These are phyloP conservation scores for Stichopus horrens DNA, from an alignment of 53 echinoderm and acorn worm genomes.

Conservation along the genomic window DNA sequence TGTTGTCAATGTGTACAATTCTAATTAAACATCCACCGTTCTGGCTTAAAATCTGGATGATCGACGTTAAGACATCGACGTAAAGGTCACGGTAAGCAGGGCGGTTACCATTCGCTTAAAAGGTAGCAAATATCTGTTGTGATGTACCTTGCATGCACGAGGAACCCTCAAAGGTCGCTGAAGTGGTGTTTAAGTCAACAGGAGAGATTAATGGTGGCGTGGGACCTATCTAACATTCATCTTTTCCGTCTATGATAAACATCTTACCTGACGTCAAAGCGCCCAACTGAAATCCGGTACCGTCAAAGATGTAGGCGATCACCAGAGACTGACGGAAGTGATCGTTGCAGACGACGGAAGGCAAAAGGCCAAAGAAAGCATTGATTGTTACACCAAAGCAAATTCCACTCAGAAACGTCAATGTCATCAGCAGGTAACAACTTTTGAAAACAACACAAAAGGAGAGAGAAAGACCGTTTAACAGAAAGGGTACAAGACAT, in stretches of 20 bases:
- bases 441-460: neutral
- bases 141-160: neutral
- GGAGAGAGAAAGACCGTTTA: neutral
- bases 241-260: no score
- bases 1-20: no score
- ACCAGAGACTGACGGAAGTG: conserved; percentile 3
- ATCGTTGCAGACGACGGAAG: neutral
- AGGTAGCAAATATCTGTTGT: no score
- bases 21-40: no score
- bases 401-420: neutral
- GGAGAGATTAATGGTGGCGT: neutral
- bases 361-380: neutral
- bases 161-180: neutral
- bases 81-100: neutral
- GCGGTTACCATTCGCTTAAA: neutral
- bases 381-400: neutral
- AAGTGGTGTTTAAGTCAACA: neutral
- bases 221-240: neutral
- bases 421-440: neutral
- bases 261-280: conserved; percentile 1
- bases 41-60: no score
- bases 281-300: neutral
- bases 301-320: neutral
- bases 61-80: neutral
- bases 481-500: neutral